Base-by-base conservation (phyloP, 2,113 vertebrate genomes). In the Rhodinocichla rosea region DNA sequence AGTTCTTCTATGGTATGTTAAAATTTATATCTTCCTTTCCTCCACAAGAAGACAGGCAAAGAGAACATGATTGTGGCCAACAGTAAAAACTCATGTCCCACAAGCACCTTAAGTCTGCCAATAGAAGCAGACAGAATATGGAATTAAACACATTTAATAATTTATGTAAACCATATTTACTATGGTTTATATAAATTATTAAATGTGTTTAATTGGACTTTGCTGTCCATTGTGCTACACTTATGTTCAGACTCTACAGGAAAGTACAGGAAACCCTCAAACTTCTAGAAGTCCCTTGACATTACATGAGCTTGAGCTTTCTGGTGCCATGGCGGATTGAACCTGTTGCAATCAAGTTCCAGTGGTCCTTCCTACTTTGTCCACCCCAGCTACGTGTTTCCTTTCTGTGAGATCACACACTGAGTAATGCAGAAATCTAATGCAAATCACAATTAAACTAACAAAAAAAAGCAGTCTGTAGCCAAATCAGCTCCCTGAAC, bases 361-460 rank as follows among this genome's bases (percentile, higher is more conserved):
- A 68, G 53, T 13, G 21, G 30, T 76, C 24, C 67, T 45, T 33
- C 18, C 15, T 64, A 37, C 53, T 42, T 40, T 62, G 37, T 16
- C 32, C 71, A 45, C 5, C 17, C 26, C 59, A 71, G 11, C 17
- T 60, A 55, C 0, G 0, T 9, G 9, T 19, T 93, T 75, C 19
- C 24, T 37, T n/a, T 42, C 39, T 68, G 21, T 30, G 63, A 86
- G 50, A 57, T 45, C 33, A 81, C 35, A 59, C 0, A 3, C 12
- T 30, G 21, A 56, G 9, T 56, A 86, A 83, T 21, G 19, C 15
- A 83, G 45, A 87, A 77, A 70, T 62, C 28, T 42, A 94, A 87
- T 1, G 5, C 59, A 92, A 95, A 82, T 50, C 2, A 56, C 37
- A 89, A 64, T 33, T 64, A 83, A 81, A 16, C 2, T 53, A 69